These are phyloP conservation scores for Tetranychus truncatus DNA, from an alignment of 2,888 invertebrate genomes.

Conservation along the genomic window DNA sequence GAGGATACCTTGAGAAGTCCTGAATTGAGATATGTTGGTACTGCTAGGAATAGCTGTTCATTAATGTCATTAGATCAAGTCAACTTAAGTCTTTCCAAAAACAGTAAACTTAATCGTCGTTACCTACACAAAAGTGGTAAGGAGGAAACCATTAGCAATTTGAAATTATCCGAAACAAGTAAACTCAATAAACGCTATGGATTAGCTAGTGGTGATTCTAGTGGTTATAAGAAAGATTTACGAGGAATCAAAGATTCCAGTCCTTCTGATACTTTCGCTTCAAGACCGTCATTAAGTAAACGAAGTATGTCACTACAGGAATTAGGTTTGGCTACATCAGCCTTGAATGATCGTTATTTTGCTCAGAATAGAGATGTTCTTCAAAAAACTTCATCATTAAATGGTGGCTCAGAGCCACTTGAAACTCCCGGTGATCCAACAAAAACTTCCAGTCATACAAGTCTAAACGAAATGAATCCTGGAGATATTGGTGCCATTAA, in stretches of 20 bases:
- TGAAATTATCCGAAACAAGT: conserved; percentile 30
- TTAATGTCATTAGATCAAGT: conserved; percentile 4
- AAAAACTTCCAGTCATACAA: conserved; percentile 13
- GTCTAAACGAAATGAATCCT: conserved; percentile 4
- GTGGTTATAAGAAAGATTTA: not conserved
- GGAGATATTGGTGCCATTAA: not conserved
- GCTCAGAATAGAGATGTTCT: conserved; percentile 31
- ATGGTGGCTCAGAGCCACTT: conserved; percentile 25
- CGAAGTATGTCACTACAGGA: conserved; percentile 24
- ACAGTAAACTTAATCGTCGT: conserved; percentile 61
- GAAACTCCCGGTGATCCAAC: not conserved
- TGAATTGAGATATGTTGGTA: not conserved
- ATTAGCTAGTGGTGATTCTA: not conserved
- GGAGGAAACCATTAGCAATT: not conserved
- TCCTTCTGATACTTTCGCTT: not conserved
- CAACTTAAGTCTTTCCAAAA: conserved; percentile 40
- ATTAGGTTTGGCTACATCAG: conserved; percentile 38
- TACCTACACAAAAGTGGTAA: conserved; percentile 36
- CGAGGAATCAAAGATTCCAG: not conserved
- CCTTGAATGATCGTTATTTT: conserved; percentile 71
- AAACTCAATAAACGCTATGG: conserved; percentile 33
- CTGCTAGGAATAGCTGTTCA: not conserved
- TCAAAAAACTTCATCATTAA: conserved; percentile 24
- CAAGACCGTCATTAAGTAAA: conserved; percentile 14
- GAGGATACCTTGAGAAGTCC: not conserved